Conservation (phyloP, 2,113 vertebrate species). For the Solea senegalensis region DNA sequence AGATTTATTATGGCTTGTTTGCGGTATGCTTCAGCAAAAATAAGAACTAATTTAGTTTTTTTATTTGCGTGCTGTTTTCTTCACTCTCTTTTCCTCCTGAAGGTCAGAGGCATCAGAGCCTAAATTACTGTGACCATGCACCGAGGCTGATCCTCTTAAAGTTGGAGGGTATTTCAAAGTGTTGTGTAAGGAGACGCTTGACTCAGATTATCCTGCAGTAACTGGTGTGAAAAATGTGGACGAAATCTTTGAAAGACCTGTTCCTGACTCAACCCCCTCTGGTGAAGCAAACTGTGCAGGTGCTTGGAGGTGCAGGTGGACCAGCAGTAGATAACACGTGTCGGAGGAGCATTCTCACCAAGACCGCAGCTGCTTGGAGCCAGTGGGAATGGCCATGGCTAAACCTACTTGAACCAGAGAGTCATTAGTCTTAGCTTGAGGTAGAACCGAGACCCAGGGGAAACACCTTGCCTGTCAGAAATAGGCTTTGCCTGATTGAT, state of each 20-base stretch:
- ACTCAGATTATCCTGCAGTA: conserved; percentile 35
- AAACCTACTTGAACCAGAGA: conserved; percentile 47
- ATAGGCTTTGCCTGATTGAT: conserved; percentile 54
- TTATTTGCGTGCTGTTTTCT: conserved; percentile 15
- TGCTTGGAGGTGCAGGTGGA: conserved; percentile 13
- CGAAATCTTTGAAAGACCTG: conserved; percentile 25
- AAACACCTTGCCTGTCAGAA: conserved; percentile 24
- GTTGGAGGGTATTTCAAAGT: conserved; percentile 45
- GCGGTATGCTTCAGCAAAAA: not conserved
- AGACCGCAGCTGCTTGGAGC: conserved; percentile 23
- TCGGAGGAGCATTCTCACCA: conserved; percentile 14
- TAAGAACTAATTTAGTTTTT: conserved; percentile 26
- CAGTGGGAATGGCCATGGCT: conserved; percentile 8
- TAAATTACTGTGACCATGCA: conserved; percentile 30
- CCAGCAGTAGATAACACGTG: conserved; percentile 37
- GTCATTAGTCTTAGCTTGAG: conserved; percentile 64
- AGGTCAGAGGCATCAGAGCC: conserved; percentile 50
- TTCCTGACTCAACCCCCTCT: conserved; percentile 11
- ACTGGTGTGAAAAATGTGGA: conserved; percentile 42
- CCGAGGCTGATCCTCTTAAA: conserved; percentile 48
- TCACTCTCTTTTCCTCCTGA: conserved; percentile 27
- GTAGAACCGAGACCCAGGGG: conserved; percentile 40
- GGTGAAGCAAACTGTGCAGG: conserved; percentile 21
- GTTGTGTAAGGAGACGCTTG: conserved; percentile 25
- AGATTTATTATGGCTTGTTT: conserved; percentile 8